Evolutionary conservation across 2,113 vertebrate genomes (phyloP).

Genomic region (Vanacampus margaritifer): DNA sequence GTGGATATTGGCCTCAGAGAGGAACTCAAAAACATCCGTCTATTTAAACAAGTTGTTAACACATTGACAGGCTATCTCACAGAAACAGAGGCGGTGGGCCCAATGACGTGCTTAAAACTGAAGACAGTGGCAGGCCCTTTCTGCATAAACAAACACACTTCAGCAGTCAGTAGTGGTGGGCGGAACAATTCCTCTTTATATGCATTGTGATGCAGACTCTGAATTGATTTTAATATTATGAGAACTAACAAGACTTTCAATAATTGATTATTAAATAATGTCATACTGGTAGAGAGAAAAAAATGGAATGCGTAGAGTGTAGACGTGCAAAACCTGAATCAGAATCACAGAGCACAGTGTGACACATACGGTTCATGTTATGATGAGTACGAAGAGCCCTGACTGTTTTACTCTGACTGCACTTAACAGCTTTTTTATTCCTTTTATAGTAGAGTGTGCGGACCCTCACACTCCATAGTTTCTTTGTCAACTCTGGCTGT

Average conservation of each 20-base stretch:
- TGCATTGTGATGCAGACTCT: neutral
- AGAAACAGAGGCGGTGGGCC: slow-evolving; percentile 47
- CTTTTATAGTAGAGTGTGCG: no score
- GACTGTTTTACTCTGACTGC: no score
- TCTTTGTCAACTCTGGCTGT: no score
- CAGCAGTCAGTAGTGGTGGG: slow-evolving; percentile 21
- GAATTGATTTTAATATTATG: neutral
- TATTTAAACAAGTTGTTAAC: slow-evolving; percentile 68
- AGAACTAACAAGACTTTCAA: neutral
- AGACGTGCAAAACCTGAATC: no score
- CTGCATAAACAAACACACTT: slow-evolving; percentile 47
- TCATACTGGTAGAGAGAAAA: neutral
- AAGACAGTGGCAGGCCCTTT: slow-evolving; percentile 22
- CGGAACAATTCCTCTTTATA: neutral
- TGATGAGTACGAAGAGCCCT: no score
- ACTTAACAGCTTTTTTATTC: no score
- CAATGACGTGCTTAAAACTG: slow-evolving; percentile 38
- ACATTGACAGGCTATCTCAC: slow-evolving; percentile 57
- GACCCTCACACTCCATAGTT: no score
- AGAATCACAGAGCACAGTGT: no score
- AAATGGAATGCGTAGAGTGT: no score
- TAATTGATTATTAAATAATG: neutral
- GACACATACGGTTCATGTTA: no score
- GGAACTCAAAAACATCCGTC: slow-evolving; percentile 65
- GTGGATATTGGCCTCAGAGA: slow-evolving; percentile 52